Conservation (phyloP, 2,113 vertebrate species). For the Centropus unirufus region DNA sequence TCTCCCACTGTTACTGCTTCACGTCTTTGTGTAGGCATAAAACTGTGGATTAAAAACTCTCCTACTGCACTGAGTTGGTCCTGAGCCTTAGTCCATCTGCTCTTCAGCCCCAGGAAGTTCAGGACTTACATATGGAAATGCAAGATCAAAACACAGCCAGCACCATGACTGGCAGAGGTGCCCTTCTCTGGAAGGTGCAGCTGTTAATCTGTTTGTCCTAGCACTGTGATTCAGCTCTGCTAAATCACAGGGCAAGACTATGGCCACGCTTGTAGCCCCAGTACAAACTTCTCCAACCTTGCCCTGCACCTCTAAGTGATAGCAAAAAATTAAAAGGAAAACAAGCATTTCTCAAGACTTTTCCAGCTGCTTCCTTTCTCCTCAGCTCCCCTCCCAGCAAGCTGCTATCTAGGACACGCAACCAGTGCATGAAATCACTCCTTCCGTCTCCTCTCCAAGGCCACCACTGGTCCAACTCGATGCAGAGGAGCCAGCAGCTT, state of each 20-base stretch:
- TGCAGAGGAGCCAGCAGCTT: background rate
- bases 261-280: background rate
- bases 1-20: background rate
- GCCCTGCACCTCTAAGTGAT: background rate
- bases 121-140: background rate
- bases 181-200: background rate
- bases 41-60: background rate
- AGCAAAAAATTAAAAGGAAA: background rate
- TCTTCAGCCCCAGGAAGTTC: background rate
- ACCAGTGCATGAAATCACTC: slow-evolving; percentile 3
- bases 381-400: background rate
- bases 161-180: background rate
- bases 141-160: background rate
- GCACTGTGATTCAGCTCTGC: background rate
- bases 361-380: background rate
- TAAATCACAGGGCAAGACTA: background rate
- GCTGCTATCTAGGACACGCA: background rate
- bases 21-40: background rate
- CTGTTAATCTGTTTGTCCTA: background rate
- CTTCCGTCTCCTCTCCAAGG: background rate
- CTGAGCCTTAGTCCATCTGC: background rate
- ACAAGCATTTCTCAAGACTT: background rate
- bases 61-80: background rate
- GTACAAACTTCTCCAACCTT: accelerated
- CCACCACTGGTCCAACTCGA: background rate